Base-by-base conservation (phyloP, 1,140 invertebrate genomes). In the Muscidifurax raptorellus region DNA sequence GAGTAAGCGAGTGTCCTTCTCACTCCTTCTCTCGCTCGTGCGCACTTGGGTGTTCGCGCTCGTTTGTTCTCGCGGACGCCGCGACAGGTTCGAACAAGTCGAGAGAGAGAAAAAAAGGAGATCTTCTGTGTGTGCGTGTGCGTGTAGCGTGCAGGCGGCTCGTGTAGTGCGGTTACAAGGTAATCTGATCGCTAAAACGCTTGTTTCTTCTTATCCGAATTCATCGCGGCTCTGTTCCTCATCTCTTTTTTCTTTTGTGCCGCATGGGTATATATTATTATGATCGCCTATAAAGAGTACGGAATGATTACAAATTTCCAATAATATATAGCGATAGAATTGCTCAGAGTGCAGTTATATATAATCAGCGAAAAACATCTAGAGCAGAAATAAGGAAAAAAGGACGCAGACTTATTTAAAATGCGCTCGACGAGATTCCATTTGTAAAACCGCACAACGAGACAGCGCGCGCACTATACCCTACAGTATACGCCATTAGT, bases 161-260 rank as follows among this genome's bases (percentile, higher is more conserved):
- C 44, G 44, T 13, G 12, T 13, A n/a, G n/a, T n/a, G n/a, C n/a
- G 52, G 52, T 18, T 69, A 81, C 67, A 59, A 81, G 40, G 44
- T 72, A 71, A 81, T 81, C 79, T 72, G 79, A 71, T 81, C 79
- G n/a, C 40, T 81, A 72, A 81, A 72, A 44, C 79, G 47, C 79
- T 71, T 81, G 79, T 81, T 81, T 72, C 28, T 72, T 27, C 36
- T 36, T 81, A 52, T 72, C 67, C 30, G 5, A 27, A 67, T 40
- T 69, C 64, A 67, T 80, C 64, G 25, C 67, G 25, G 25, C 28
- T 69, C 28, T 64, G n/a, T n/a, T n/a, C n/a, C n/a, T n/a, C n/a
- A n/a, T n/a, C 40, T 78, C 18, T 40, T 66, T 40, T 79, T 67
- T 69, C 36, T 10, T 28, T 15, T 12, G 2, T 6, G 7, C 13